Percentiles rank a stretch among this genome's conserved stretches.
Evolutionary conservation across 2,797 vertebrate genomes (phyloP).

Genomic region (Notamacropus eugenii): DNA sequence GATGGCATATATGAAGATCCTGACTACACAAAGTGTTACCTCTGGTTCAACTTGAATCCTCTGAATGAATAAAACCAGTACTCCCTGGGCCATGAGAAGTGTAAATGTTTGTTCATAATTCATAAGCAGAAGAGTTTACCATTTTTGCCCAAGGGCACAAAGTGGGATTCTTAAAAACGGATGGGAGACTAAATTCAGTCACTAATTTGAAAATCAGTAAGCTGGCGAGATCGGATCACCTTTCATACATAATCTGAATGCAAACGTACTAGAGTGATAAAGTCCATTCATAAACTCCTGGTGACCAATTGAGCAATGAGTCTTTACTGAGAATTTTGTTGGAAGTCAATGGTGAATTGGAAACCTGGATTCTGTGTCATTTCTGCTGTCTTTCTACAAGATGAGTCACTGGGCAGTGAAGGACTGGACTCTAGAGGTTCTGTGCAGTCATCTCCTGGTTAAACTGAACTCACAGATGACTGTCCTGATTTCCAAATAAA

Average conservation of each 20-base stretch:
- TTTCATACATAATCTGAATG: neutral
- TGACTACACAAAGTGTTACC: neutral
- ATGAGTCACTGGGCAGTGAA: conserved; percentile 53
- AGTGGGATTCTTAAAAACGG: conserved; percentile 11
- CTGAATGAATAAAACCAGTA: neutral
- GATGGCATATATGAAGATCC: neutral
- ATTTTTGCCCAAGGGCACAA: conserved; percentile 29
- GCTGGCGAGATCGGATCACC: neutral
- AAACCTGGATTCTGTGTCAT: conserved; percentile 11
- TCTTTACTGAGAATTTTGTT: conserved; percentile 11
- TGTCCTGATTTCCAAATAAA: conserved; percentile 71
- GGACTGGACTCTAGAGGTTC: conserved; percentile 29
- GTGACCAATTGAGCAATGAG: neutral
- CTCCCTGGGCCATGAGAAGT: conserved; percentile 13
- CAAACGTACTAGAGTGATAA: neutral
- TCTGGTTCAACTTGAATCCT: neutral
- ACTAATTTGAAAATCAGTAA: conserved; percentile 3
- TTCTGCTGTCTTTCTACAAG: neutral
- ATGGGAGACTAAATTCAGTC: neutral
- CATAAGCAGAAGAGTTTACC: conserved; percentile 17
- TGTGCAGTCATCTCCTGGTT: conserved; percentile 52
- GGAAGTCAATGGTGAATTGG: conserved; percentile 20
- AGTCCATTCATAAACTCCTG: neutral
- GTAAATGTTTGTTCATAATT: neutral
- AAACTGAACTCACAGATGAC: conserved; percentile 36